Base-by-base conservation (phyloP, 2,113 vertebrate species). In the Hypocryptadius cinnamomeus region DNA sequence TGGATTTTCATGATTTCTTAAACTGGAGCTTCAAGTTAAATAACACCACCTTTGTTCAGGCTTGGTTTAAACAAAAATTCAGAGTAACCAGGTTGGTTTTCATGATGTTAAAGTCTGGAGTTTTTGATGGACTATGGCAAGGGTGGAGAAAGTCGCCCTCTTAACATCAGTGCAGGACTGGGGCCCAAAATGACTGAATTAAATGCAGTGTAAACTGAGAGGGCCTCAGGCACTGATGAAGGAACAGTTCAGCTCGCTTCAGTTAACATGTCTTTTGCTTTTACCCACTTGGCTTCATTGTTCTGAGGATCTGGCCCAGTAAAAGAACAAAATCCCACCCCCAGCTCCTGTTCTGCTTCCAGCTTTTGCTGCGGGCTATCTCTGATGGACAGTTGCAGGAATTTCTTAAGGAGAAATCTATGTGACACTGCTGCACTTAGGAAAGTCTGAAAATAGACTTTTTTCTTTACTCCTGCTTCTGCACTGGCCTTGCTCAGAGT, bases 181-280 rank as follows among this genome's bases (percentile, higher is more conserved):
- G 47, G 87, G 69, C 56, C 81, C 60, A 56, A 88, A 92, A 78
- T 4, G 17, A 83, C 60, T 83, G 68, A 80, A 88, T 60, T 93
- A 90, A 94, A 85, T 3, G 6, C 68, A 66, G 71, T 44, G 70
- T 77, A 83, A 94, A 86, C 54, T 10, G 7, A 92, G 42, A 28
- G 42, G 1, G 35, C 93, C 92, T 84, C 56, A 15, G 79, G 95
- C 95, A 85, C 47, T 60, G 79, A 86, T 1, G 15, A 78, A 85
- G 87, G 87, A 95, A 93, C 68, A 93, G 72, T 59, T 94, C 88
- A 74, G 56, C 88, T 93, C 3, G 25, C 93, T 90, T 94, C 95
- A 94, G 60, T 90, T 93, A 95, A 93, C 88, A 90, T 51, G 76
- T 90, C 92, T 88, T 90, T 83, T 93, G 88, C 90, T 96, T 93